These are phyloP conservation scores for Glaucomys volans DNA, from an alignment of 2,113 vertebrate species.

Conservation along the genomic window DNA sequence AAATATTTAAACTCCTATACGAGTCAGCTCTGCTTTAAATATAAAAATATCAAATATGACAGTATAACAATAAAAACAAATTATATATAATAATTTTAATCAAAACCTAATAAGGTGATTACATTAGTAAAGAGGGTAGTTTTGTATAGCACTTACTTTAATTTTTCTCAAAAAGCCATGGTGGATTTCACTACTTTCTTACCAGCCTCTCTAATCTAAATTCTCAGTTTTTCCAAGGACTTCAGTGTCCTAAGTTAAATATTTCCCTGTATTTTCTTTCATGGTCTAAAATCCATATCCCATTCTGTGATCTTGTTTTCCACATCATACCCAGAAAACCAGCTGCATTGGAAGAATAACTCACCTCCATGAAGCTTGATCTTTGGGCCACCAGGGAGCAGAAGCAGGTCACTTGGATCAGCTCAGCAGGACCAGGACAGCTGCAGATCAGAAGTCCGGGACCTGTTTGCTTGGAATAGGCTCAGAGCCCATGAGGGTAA, in stretches of 20 bases:
- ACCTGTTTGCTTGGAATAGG: background rate
- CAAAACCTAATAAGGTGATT: conserved; percentile 7
- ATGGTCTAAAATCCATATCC: background rate
- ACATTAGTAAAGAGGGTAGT: conserved; percentile 11
- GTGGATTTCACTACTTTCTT: conserved; percentile 52
- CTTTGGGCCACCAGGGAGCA: background rate
- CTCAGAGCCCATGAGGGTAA: conserved; percentile 11
- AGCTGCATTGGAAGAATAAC: background rate
- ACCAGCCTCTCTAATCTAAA: conserved; percentile 20
- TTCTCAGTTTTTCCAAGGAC: background rate
- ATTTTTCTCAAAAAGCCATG: conserved; percentile 60
- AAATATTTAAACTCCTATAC: background rate
- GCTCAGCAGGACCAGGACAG: background rate
- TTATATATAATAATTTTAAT: conserved; percentile 46
- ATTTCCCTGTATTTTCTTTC: conserved; percentile 34
- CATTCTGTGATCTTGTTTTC: background rate
- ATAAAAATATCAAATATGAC: conserved; percentile 35
- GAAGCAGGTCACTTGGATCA: background rate
- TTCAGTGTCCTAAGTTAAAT: conserved; percentile 28
- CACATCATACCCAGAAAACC: background rate
- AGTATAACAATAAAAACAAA: background rate
- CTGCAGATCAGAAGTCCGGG: background rate
- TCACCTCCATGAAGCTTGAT: conserved; percentile 71
- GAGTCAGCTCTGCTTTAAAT: background rate
- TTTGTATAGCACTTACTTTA: conserved; percentile 31